Evolutionary conservation across 2,888 invertebrate genomes (phyloP).

Genomic region (Conomelus anceps): DNA sequence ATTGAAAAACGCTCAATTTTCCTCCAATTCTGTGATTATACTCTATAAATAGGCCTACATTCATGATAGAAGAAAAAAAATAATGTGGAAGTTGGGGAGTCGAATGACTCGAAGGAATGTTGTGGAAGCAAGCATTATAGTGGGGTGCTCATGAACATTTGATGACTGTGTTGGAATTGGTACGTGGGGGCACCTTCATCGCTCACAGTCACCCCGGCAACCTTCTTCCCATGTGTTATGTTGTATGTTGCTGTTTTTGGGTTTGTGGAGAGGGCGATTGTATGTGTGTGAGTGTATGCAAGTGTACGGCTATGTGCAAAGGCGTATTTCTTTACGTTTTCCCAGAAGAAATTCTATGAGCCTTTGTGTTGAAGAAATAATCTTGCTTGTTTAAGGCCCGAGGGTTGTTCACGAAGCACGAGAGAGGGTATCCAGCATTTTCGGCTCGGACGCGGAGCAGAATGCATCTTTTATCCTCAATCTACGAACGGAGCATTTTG

Average conservation of each 20-base stretch:
- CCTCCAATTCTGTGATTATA: too few relatives aligned
- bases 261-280: not conserved
- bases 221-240: not conserved
- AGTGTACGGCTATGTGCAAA: not conserved
- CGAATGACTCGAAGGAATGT: too few relatives aligned
- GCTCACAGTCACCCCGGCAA: not conserved
- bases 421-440: not conserved
- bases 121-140: not conserved
- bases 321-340: conserved; percentile 1
- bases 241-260: too few relatives aligned
- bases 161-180: not conserved
- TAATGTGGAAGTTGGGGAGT: not conserved
- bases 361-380: conserved; percentile 9
- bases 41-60: too few relatives aligned
- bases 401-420: not conserved
- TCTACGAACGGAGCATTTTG: conserved; percentile 5
- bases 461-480: conserved; percentile 14
- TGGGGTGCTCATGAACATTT: not conserved
- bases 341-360: conserved; percentile 13
- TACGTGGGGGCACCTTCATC: not conserved
- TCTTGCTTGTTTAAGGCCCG: conserved; percentile 10
- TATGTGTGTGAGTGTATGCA: not conserved
- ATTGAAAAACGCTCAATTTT: too few relatives aligned
- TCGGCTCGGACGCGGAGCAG: conserved; percentile 6
- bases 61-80: not conserved